Evolutionary conservation across 2,113 vertebrate genomes (phyloP).

Genomic region (Saguinus midas): DNA sequence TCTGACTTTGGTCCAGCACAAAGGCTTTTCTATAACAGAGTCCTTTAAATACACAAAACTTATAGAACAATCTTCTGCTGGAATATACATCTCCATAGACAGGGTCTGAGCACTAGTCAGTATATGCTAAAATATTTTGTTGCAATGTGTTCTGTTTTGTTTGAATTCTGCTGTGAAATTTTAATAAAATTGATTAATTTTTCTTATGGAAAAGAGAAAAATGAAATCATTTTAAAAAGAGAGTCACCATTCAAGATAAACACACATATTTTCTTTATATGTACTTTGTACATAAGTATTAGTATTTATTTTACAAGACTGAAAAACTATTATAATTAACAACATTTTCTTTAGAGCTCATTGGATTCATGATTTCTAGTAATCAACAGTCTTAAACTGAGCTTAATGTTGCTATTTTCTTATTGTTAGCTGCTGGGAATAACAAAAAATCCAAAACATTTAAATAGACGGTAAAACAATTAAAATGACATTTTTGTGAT

Average conservation of each 20-base stretch:
- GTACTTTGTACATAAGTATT: neutral
- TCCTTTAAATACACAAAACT: neutral
- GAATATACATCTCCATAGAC: no score
- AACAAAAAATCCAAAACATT: conserved; percentile 29
- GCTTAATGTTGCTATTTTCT: conserved; percentile 32
- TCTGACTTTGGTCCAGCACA: neutral
- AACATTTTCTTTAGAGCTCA: conserved; percentile 40
- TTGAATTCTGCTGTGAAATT: neutral
- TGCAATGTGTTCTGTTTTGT: neutral
- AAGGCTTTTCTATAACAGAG: neutral
- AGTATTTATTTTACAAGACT: conserved; percentile 27
- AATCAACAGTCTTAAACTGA: conserved; percentile 40
- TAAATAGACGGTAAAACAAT: conserved; percentile 10
- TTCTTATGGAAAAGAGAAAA: neutral
- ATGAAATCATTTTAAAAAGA: neutral
- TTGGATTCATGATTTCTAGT: conserved; percentile 38
- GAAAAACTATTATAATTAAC: neutral
- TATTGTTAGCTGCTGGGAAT: conserved; percentile 48
- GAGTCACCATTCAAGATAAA: neutral
- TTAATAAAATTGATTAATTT: neutral
- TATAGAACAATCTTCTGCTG: neutral
- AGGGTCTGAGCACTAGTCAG: neutral
- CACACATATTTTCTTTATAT: neutral
- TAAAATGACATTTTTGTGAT: conserved; percentile 47
- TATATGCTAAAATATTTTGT: neutral